These are phyloP conservation scores for Varroa destructor DNA, from an alignment of 1,140 invertebrate genomes.

Conservation along the genomic window DNA sequence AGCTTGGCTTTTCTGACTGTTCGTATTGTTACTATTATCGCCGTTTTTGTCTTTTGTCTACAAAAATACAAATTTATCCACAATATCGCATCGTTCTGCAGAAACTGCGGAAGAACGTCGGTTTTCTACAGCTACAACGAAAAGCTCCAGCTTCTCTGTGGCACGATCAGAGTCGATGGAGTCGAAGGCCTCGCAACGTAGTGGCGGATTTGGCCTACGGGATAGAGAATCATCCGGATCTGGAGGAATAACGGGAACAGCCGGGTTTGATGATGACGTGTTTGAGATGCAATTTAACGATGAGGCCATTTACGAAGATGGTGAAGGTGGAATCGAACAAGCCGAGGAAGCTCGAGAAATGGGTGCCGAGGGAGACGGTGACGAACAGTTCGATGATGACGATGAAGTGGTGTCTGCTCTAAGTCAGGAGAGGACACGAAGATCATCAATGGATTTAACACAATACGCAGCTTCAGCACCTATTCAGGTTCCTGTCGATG, in stretches of 20 bases:
- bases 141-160: slow-evolving; percentile 16
- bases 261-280: slow-evolving; percentile 22
- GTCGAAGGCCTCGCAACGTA: slow-evolving; percentile 9
- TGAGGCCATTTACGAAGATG: slow-evolving; percentile 26
- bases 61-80: too few relatives aligned
- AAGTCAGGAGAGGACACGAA: slow-evolving; percentile 18
- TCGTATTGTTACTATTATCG: too few relatives aligned
- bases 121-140: slow-evolving; percentile 18
- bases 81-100: too few relatives aligned
- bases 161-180: slow-evolving; percentile 10
- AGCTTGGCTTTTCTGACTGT: too few relatives aligned
- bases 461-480: slow-evolving; percentile 19
- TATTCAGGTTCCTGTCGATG: slow-evolving; percentile 14
- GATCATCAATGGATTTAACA: slow-evolving; percentile 10
- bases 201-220: not conserved
- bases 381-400: not conserved
- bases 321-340: not conserved
- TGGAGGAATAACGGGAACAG: too few relatives aligned
- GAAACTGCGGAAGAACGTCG: slow-evolving; percentile 14
- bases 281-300: slow-evolving; percentile 26
- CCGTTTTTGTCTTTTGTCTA: too few relatives aligned
- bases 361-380: not conserved
- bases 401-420: slow-evolving; percentile 11
- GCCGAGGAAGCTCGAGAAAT: slow-evolving; percentile 19
- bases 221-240: too few relatives aligned